Evolutionary conservation across 2,888 invertebrate species (phyloP).

Genomic region (Orthosia gracilis): DNA sequence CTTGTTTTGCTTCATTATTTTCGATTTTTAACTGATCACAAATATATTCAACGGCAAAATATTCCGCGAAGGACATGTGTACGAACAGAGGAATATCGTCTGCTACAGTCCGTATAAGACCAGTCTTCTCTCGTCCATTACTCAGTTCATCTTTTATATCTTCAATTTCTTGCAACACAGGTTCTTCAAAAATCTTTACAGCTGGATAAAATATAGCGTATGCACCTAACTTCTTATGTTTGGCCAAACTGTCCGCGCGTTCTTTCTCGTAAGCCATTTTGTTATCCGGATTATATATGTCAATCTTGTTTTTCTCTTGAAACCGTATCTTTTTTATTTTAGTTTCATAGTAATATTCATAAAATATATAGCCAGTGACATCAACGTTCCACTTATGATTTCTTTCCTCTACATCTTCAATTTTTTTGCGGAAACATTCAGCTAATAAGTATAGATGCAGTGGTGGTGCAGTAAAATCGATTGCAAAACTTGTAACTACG

Average conservation of each 20-base stretch:
- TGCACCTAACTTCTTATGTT: slow-evolving; percentile 51
- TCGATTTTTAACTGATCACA: slow-evolving; percentile 3
- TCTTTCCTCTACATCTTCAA: background rate
- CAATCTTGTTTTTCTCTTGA: slow-evolving; percentile 49
- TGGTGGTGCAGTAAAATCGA: slow-evolving; percentile 10
- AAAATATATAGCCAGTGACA: slow-evolving; percentile 33
- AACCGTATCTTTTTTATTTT: slow-evolving; percentile 55
- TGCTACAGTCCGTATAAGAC: slow-evolving; percentile 14
- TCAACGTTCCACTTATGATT: slow-evolving; percentile 20
- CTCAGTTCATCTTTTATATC: background rate
- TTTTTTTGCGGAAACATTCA: slow-evolving; percentile 17
- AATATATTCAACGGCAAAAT: slow-evolving; percentile 16
- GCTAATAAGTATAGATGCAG: slow-evolving; percentile 17
- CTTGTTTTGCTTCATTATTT: background rate
- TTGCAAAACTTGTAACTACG: background rate
- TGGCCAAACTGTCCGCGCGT: slow-evolving; percentile 20
- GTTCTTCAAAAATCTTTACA: slow-evolving; percentile 9
- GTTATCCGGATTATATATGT: slow-evolving; percentile 43
- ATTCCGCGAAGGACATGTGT: slow-evolving; percentile 23
- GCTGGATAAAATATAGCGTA: slow-evolving; percentile 30
- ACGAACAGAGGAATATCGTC: slow-evolving; percentile 18
- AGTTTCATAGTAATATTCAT: slow-evolving; percentile 45
- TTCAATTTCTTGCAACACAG: background rate
- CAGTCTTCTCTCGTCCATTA: slow-evolving; percentile 22
- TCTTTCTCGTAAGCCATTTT: slow-evolving; percentile 38